Evolutionary conservation across 2,797 vertebrate genomes (phyloP), one percentile per base, ranked within the genome.

Genomic region (Prunella strophiata): DNA sequence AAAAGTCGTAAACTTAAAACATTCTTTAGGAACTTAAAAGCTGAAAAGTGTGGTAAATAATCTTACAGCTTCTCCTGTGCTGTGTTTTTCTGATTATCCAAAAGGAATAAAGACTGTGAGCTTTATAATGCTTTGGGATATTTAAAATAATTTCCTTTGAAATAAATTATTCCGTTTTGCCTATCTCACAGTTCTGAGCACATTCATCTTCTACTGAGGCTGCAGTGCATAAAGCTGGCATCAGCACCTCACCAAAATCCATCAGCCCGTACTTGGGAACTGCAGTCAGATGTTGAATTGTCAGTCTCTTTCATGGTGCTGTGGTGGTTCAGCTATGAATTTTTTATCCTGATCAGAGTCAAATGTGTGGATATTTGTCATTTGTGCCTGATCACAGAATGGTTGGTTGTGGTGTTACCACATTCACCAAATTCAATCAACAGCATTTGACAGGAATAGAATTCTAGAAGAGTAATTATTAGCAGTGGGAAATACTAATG

Each of bases 201-300:
- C 10, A 2, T 51, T 66, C 7, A 9, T 47, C n/a, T 78, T 48
- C 36, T 65, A 22, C 55, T 68, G 65, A 65, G 42, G 65, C 72
- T 86, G 34, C 50, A 50, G 42, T 77, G 67, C 51, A 66, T 70
- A 73, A 45, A 74, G 52, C 10, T 59, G 38, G 7, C 51, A 30
- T 42, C 47, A 21, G 4, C 40, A 40, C 13, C 45, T 59, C 66
- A 9, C 50, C 63, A 36, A 29, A 83, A 45, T 34, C 48, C 11
- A 0, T 54, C 58, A 34, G 2, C 47, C 50, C 1, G 1, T 43
- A 2, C 45, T 36, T 36, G 36, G 20, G 30, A 80, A 5, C 32
- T 86, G 75, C 36, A 15, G n/a, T 55, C 40, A 27, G 5, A 18
- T 38, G 34, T 34, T 58, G 34, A 38, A 18, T n/a, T 75, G 38